Evolutionary conservation across 2,797 vertebrate genomes (phyloP).

Genomic region (Argya squamiceps): DNA sequence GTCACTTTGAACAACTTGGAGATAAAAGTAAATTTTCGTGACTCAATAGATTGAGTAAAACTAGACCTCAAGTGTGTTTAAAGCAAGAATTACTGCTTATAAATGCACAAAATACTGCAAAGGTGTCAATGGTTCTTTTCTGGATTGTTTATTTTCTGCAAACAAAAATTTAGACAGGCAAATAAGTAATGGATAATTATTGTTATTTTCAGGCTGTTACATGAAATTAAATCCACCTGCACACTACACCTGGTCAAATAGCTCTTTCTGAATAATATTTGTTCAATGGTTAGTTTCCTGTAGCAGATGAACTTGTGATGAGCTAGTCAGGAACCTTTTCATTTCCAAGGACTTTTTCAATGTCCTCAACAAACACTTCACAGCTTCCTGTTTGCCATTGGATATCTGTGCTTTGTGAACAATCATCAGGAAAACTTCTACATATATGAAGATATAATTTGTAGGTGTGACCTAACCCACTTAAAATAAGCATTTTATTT

Average conservation of each 20-base stretch:
- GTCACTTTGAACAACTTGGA: not conserved
- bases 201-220: not conserved
- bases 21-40: not conserved
- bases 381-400: not conserved
- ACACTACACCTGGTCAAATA: not conserved
- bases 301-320: not conserved
- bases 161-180: not conserved
- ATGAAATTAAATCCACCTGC: not conserved
- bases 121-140: not conserved
- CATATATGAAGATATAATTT: not conserved
- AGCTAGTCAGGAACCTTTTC: not conserved
- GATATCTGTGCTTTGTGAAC: not conserved
- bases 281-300: not conserved
- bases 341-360: not conserved
- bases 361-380: not conserved
- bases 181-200: not conserved
- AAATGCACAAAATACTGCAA: not conserved
- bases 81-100: not conserved
- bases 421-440: not conserved
- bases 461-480: not conserved
- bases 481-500: not conserved
- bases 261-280: not conserved
- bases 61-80: not conserved
- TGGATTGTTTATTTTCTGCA: not conserved
- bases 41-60: not conserved